Conservation (phyloP, 2,888 invertebrate genomes). For the Coelogynopora nodosa region DNA sequence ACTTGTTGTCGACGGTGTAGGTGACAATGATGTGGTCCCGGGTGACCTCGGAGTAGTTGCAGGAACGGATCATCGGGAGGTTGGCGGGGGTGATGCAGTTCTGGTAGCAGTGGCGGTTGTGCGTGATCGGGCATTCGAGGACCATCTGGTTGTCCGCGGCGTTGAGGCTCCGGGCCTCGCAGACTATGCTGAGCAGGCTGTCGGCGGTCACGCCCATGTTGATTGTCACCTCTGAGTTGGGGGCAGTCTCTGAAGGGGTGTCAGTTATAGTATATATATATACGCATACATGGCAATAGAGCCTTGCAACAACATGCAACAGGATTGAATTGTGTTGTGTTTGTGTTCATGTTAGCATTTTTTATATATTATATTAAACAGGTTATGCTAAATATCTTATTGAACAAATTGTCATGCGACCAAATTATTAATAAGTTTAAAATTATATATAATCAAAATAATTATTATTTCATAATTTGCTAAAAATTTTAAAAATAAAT, state of each 20-base stretch:
- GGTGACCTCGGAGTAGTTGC: background rate
- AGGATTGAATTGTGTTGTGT: too few species aligned
- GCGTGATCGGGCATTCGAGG: background rate
- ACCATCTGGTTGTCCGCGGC: background rate
- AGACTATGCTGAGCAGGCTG: background rate
- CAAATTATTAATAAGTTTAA: too few species aligned
- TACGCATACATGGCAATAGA: too few species aligned
- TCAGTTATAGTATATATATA: too few species aligned
- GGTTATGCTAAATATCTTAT: too few species aligned
- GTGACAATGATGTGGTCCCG: background rate
- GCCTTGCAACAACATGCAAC: too few species aligned
- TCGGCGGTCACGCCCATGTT: background rate
- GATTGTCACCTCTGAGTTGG: background rate
- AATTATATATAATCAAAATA: too few species aligned
- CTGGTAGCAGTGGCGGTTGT: background rate
- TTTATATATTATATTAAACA: too few species aligned
- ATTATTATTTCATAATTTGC: too few species aligned
- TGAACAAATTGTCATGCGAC: too few species aligned
- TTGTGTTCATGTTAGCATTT: too few species aligned
- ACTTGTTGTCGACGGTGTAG: background rate
- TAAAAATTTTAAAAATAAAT: too few species aligned
- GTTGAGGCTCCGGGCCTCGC: background rate
- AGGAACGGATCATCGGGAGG: background rate
- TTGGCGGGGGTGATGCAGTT: background rate
- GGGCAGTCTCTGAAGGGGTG: background rate